phyloP scores from a whole-genome alignment of 2,797 vertebrate species.

The Neoniphon sammara region DNA sequence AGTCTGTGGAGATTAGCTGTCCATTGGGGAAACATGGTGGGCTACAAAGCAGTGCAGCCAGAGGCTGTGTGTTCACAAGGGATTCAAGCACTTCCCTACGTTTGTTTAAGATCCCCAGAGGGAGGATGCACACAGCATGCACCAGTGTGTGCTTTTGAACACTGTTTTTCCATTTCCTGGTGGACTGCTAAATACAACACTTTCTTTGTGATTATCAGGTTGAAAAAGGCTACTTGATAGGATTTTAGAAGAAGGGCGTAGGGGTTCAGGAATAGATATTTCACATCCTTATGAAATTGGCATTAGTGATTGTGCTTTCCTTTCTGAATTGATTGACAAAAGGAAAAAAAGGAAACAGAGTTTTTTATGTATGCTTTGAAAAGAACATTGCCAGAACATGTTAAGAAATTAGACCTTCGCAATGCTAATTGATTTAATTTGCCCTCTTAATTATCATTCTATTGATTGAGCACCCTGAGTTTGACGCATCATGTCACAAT shows the following conservation, averaged over 20 bases:
- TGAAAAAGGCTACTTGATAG: constrained; percentile 32
- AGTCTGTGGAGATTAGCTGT: constrained; percentile 72
- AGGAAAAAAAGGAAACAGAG: constrained; percentile 14
- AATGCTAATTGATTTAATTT: constrained; percentile 85
- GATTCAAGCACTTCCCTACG: constrained; percentile 72
- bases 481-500: constrained; percentile 77
- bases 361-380: constrained; percentile 6
- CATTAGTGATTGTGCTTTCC: constrained; percentile 32
- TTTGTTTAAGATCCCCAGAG: constrained; percentile 77
- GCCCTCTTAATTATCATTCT: constrained; percentile 69
- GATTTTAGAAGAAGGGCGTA: constrained; percentile 28
- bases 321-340: constrained; percentile 63
- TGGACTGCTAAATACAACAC: constrained; percentile 64
- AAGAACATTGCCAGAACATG: constrained; percentile 54
- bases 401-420: constrained; percentile 83
- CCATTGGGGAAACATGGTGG: constrained; percentile 70
- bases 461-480: constrained; percentile 75
- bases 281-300: constrained; percentile 39
- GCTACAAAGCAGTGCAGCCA: constrained; percentile 77
- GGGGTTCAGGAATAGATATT: constrained; percentile 30
- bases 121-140: constrained; percentile 57
- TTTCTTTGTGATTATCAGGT: constrained; percentile 47
- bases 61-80: constrained; percentile 71
- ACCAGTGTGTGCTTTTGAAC: constrained; percentile 61
- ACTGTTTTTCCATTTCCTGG: constrained; percentile 56